Evolutionary conservation across 2,888 invertebrate genomes (phyloP), one percentile per base, ranked within the genome.

Genomic region (Frankliniella intonsa): DNA sequence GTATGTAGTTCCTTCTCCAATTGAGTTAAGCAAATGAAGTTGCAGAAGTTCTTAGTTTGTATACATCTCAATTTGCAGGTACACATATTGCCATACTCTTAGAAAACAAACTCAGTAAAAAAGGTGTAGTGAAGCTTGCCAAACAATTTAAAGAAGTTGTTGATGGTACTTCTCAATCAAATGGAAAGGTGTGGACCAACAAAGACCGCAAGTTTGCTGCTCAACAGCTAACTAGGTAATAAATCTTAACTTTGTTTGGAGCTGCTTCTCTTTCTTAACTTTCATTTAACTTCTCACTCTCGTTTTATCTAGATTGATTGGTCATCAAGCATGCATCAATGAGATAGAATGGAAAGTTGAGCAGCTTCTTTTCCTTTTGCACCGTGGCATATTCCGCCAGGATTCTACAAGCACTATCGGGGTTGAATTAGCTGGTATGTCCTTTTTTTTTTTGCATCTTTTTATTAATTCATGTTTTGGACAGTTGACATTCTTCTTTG

Each of bases 321-420:
- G 88, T 83, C 91, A 91, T 85, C 89, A 90, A 82, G 87, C 89
- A 83, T 88, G 90, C 9, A 88, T 89, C 84, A 88, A 88, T 83
- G 91, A 93, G 82, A 89, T 90, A 79, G 90, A 91, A 65, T 94
- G 94, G 90, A 92, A 93, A 85, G 87, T 91, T 8, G 90, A 91
- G 79, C 91, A 93, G 85, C 89, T 94, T 86, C 90, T 90, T 84
- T 90, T 93, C 83, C 87, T 94, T 19, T 91, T 94, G 89, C 90
- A 90, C 82, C 89, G 91, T 85, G 91, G 92, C 10, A 89, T 94
- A 51, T 92, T 94, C 84, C 91, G 19, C 11, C 22, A 69, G 22
- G 22, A n/a, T 19, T 22, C 69, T 69, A 7, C 69, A 10, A 22
- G 22, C 22, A 22, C 69, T 5, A 22, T 69, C 7, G 22, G 22